These are phyloP conservation scores for Craseonycteris thonglongyai DNA, from an alignment of 2,113 vertebrate species.

Conservation along the genomic window DNA sequence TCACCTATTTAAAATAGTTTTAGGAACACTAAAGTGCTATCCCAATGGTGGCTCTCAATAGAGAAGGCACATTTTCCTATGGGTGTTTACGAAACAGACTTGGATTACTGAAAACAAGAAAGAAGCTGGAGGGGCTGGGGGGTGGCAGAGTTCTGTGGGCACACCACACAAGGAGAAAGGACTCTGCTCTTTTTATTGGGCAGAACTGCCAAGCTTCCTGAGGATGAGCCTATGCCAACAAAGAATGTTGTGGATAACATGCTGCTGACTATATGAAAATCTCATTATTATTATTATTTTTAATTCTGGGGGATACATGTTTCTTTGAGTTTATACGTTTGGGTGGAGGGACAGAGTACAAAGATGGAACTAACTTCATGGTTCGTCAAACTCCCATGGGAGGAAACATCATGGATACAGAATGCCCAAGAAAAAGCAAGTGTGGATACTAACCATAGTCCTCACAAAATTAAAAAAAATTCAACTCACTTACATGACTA, in stretches of 20 bases:
- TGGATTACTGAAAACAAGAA: not conserved
- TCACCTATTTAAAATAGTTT: not conserved
- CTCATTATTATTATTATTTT: not conserved
- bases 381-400: not conserved
- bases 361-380: not conserved
- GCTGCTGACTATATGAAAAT: not conserved
- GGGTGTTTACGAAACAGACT: not conserved
- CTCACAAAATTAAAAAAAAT: not conserved
- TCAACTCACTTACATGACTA: not conserved
- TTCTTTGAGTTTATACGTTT: not conserved
- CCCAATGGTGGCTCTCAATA: not conserved
- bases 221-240: not conserved
- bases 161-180: not conserved
- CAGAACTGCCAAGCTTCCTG: not conserved
- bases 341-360: not conserved
- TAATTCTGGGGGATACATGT: not conserved
- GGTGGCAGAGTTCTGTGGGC: not conserved
- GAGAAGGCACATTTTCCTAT: not conserved
- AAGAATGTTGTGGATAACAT: not conserved
- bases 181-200: not conserved
- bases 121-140: not conserved
- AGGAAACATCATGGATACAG: not conserved
- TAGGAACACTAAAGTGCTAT: not conserved
- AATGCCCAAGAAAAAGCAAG: not conserved
- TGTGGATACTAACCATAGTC: not conserved